A percentile compares a stretch with the other conserved stretches of the same genome.
phyloP scores from a whole-genome alignment of 92 coral and sea anemone genomes.

The Phenganax subtilis region DNA sequence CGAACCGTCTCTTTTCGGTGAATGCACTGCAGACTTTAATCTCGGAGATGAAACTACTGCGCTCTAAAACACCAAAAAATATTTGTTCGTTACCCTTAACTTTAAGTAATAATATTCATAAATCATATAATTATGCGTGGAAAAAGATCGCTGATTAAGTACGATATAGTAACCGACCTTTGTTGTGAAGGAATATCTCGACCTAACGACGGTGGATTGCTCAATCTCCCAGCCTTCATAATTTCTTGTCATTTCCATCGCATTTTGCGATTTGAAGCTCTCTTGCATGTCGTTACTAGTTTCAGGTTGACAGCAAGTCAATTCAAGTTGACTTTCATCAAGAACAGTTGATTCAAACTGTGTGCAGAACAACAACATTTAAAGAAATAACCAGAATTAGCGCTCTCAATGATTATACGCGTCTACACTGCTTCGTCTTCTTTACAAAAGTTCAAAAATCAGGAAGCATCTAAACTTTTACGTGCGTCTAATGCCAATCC shows the following conservation, averaged over 20 bases:
- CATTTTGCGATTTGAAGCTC: not conserved
- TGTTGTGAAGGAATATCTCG: not conserved
- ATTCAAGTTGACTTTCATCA: not conserved
- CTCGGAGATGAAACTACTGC: too few relatives aligned
- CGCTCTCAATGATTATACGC: too few relatives aligned
- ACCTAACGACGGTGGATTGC: not conserved
- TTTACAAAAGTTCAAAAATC: too few relatives aligned
- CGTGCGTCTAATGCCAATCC: too few relatives aligned
- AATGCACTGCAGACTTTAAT: too few relatives aligned
- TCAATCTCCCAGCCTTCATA: conserved; percentile 11
- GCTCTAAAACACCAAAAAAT: too few relatives aligned
- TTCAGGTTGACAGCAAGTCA: conserved; percentile 1
- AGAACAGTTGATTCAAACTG: not conserved
- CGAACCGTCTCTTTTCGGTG: too few relatives aligned
- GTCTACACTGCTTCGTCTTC: too few relatives aligned
- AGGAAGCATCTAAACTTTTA: too few relatives aligned
- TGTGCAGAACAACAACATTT: not conserved
- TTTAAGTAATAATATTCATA: too few relatives aligned
- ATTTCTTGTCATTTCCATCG: conserved; percentile 4
- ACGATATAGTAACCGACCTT: not conserved
- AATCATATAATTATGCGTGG: too few relatives aligned
- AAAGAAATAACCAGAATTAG: not conserved
- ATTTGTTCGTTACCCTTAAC: too few relatives aligned
- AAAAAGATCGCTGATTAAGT: not conserved
- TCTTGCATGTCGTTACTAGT: not conserved